Conservation (phyloP, 2,113 vertebrate species). For the Etheostoma cragini region DNA sequence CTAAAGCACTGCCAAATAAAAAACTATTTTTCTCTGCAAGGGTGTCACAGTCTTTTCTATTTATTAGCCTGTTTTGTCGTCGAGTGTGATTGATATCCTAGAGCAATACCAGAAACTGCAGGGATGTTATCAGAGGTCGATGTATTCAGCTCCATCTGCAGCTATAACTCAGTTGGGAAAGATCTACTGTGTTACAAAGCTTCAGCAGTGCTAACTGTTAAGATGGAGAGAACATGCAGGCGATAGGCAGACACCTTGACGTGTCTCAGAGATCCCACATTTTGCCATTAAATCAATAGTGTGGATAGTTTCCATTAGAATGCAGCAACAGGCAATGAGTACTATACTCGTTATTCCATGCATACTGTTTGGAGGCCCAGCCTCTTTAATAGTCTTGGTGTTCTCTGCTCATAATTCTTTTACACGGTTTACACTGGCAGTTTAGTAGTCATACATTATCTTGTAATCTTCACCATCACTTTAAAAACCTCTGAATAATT, state of each 20-base stretch:
- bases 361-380: not conserved
- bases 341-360: not conserved
- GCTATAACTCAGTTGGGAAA: constrained; percentile 53
- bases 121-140: constrained; percentile 58
- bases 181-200: constrained; percentile 8
- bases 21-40: constrained; percentile 44
- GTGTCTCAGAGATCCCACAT: not conserved
- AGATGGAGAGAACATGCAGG: constrained; percentile 8
- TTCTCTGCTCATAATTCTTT: not conserved
- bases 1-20: constrained; percentile 57
- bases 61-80: constrained; percentile 56
- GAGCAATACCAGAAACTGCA: constrained; percentile 31
- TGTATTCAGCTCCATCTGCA: constrained; percentile 50
- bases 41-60: constrained; percentile 54
- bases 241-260: not conserved
- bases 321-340: constrained; percentile 5
- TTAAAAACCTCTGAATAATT: too few species aligned
- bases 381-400: constrained; percentile 4
- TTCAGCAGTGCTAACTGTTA: not conserved
- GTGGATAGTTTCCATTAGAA: constrained; percentile 19
- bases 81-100: constrained; percentile 45
- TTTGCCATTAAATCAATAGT: constrained; percentile 7
- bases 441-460: not conserved
- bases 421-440: not conserved
- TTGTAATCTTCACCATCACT: too few species aligned